phyloP scores from a whole-genome alignment of 35 echinoderm and acorn worm species.

The Diadema setosum region DNA sequence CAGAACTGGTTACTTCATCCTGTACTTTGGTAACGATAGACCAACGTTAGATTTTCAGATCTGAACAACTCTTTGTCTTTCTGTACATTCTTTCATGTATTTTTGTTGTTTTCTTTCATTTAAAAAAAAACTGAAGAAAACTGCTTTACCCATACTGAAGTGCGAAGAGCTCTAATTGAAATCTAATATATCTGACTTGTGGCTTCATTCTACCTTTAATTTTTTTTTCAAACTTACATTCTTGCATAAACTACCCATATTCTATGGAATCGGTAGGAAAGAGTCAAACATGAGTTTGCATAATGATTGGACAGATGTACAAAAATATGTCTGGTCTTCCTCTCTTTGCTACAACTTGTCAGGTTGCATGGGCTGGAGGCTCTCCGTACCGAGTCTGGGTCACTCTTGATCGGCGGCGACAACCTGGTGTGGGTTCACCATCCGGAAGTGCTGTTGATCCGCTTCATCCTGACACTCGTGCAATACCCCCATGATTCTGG shows the following conservation, averaged over 20 bases:
- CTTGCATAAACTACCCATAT: background rate
- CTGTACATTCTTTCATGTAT: too few species aligned
- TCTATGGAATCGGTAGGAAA: background rate
- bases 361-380: background rate
- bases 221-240: background rate
- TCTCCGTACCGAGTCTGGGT: background rate
- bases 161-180: background rate
- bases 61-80: too few species aligned
- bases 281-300: background rate
- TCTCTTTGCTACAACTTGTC: background rate
- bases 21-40: too few species aligned
- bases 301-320: background rate
- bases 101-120: too few species aligned
- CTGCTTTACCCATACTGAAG: background rate
- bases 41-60: too few species aligned
- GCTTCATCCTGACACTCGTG: background rate
- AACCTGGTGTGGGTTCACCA: background rate
- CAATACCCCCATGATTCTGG: background rate
- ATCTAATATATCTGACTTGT: background rate
- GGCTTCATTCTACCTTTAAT: background rate
- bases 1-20: too few species aligned
- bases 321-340: background rate
- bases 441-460: background rate
- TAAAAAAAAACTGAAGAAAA: too few species aligned
- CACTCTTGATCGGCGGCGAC: background rate